These are phyloP conservation scores for Ischnura elegans DNA, from an alignment of 2,888 invertebrate genomes.

Conservation along the genomic window DNA sequence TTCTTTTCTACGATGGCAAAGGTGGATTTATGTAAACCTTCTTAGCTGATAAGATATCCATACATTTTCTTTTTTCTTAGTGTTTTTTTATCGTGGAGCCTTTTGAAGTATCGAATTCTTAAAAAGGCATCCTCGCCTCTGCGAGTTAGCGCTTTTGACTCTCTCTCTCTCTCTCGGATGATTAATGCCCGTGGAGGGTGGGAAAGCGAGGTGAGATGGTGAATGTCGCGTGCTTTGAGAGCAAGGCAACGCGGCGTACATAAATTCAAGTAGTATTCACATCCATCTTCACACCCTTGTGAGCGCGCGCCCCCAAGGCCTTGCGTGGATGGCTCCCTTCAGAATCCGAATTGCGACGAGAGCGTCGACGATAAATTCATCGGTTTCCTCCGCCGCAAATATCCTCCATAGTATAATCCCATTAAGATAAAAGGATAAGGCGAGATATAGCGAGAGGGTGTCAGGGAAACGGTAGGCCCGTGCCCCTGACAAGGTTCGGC, in stretches of 20 bases:
- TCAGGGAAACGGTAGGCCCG: neutral
- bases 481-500: neutral
- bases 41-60: too few relatives aligned
- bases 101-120: neutral
- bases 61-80: neutral
- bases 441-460: neutral
- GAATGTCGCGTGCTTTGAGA: neutral
- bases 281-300: neutral
- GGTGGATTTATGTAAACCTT: too few relatives aligned
- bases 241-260: neutral
- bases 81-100: neutral
- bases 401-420: neutral
- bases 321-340: conserved; percentile 8
- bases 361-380: conserved; percentile 7
- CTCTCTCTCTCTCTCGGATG: neutral
- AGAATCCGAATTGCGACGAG: neutral
- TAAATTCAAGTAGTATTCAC: neutral
- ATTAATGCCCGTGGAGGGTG: neutral
- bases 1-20: too few relatives aligned
- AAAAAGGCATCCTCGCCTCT: neutral
- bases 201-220: neutral
- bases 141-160: neutral
- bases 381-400: conserved; percentile 28
- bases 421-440: conserved; percentile 38
- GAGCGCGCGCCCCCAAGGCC: neutral